These are phyloP conservation scores for Eublepharis macularius DNA, from an alignment of 2,113 vertebrate genomes.

Conservation along the genomic window DNA sequence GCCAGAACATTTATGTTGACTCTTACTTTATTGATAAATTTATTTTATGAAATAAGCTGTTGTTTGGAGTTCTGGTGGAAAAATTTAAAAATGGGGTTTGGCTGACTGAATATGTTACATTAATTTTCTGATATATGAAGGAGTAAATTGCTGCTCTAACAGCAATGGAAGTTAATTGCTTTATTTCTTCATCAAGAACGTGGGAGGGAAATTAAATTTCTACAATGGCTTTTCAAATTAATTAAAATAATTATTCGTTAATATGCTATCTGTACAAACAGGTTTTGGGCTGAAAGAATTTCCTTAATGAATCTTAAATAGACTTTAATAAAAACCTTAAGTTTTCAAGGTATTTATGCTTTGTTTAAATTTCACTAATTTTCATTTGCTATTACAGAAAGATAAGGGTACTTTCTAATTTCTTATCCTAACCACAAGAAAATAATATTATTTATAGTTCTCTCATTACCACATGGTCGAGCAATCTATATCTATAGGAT, in stretches of 20 bases:
- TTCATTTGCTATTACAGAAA: background rate
- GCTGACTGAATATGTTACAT: constrained; percentile 74
- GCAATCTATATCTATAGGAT: too few species aligned
- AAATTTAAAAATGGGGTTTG: constrained; percentile 46
- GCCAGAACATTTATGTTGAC: background rate
- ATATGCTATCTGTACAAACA: constrained; percentile 66
- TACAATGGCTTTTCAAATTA: constrained; percentile 73
- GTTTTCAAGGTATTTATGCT: background rate
- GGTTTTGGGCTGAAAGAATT: constrained; percentile 69
- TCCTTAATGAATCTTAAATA: constrained; percentile 68
- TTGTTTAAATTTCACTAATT: constrained; percentile 11
- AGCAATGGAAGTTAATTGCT: constrained; percentile 79
- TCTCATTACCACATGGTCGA: too few species aligned
- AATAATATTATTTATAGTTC: too few species aligned
- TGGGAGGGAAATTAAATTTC: constrained; percentile 80
- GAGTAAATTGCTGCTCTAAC: constrained; percentile 71
- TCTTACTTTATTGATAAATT: background rate
- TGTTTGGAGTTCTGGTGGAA: constrained; percentile 32
- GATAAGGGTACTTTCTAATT: too few species aligned
- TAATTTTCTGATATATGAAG: constrained; percentile 78
- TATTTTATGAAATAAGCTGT: background rate
- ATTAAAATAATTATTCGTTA: constrained; percentile 80
- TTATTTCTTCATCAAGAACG: constrained; percentile 80
- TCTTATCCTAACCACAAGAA: too few species aligned
- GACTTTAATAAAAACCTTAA: background rate